phyloP scores from a whole-genome alignment of 2,888 invertebrate genomes.

The Dryobota labecula region DNA sequence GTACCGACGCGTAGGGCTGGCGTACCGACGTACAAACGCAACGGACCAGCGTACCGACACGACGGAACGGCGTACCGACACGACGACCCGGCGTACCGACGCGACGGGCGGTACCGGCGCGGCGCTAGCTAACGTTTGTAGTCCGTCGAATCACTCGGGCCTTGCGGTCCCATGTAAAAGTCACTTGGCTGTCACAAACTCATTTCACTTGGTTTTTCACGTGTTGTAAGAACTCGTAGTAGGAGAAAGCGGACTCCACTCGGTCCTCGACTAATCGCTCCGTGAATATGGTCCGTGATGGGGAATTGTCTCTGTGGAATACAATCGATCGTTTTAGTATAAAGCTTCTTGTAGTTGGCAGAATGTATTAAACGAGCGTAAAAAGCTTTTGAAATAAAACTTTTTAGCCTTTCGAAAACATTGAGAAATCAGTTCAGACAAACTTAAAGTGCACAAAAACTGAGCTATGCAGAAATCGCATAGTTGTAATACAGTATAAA shows the following conservation, averaged over 20 bases:
- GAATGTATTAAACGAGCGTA: neutral
- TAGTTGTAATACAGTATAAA: neutral
- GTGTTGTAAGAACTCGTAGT: constrained; percentile 99
- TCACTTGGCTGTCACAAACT: constrained; percentile 74
- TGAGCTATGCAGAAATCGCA: neutral
- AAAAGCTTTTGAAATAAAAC: neutral
- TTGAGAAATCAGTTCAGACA: no score
- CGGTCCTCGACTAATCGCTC: constrained; percentile 98
- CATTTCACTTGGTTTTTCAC: constrained; percentile 97
- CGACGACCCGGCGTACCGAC: neutral
- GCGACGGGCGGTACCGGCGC: constrained; percentile 16
- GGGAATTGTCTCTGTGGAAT: constrained; percentile 96
- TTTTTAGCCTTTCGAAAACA: neutral
- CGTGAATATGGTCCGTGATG: constrained; percentile 94
- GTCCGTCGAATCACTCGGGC: constrained; percentile 55
- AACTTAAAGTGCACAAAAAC: neutral
- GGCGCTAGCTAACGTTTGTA: constrained; percentile 58
- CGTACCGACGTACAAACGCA: constrained; percentile 4
- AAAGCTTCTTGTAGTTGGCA: neutral
- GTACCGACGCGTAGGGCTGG: neutral
- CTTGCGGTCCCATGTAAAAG: constrained; percentile 56
- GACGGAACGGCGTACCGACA: neutral
- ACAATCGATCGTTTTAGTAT: constrained; percentile 16
- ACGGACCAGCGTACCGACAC: neutral
- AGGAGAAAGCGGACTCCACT: constrained; percentile 97